These are phyloP conservation scores for Diarsia mendica DNA, from an alignment of 2,888 invertebrate genomes.

Conservation along the genomic window DNA sequence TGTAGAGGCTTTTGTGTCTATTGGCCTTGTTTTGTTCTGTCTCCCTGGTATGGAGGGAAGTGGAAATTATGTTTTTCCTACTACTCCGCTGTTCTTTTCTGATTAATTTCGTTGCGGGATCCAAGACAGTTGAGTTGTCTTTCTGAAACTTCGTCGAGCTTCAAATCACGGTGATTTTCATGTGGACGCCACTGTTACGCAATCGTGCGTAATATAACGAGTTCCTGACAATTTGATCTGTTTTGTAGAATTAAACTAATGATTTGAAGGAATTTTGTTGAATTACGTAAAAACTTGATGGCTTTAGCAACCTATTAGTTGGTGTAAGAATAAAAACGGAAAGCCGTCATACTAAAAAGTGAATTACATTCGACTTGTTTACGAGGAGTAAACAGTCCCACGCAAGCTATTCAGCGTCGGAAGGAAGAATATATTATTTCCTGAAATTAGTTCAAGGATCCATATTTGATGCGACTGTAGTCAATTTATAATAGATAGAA, in stretches of 20 bases:
- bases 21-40: neutral
- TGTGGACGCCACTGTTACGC: too few species aligned
- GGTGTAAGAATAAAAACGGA: neutral
- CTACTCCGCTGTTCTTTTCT: too few species aligned
- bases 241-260: too few species aligned
- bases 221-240: too few species aligned
- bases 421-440: constrained; percentile 36
- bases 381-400: constrained; percentile 30
- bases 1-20: neutral
- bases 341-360: neutral
- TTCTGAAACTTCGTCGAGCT: too few species aligned
- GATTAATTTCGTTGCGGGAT: too few species aligned
- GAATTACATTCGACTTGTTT: neutral
- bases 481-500: constrained; percentile 33
- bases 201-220: too few species aligned
- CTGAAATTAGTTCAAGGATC: too few species aligned
- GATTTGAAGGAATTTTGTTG: too few species aligned
- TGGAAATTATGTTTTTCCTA: neutral
- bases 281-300: too few species aligned
- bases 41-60: neutral
- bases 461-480: neutral
- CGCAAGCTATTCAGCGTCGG: constrained; percentile 22
- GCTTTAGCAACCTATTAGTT: neutral
- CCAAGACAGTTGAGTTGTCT: too few species aligned
- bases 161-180: too few species aligned